Base-by-base conservation (phyloP, 2,888 invertebrate genomes). In the Scaptomyza tumidula region DNA sequence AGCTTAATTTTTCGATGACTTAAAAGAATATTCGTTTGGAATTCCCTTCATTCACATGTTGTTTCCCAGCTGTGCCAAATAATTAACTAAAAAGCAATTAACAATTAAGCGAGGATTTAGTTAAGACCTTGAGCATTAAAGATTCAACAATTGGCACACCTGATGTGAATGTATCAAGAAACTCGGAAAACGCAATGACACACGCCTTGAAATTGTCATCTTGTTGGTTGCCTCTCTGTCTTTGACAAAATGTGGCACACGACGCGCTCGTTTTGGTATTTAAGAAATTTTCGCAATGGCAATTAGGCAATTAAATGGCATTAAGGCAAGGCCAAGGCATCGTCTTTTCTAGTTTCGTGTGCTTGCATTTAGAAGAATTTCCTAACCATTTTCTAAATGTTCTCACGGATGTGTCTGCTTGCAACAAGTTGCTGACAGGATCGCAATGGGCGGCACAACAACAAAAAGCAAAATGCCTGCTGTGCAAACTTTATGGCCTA, bases 291-390 rank as follows among this genome's bases (percentile, higher is more conserved):
- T 65, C 44, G 33, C 31, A 61, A 49, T 80, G 67, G 63, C 86
- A 86, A 88, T 83, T 80, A 80, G 87, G 68, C 87, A 69, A 82
- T 88, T 83, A 83, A 83, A 71, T 61, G 67, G 49, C 85, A 83
- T 83, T 83, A 61, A 61, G 71, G 71, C 71, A 82, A 86, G 82
- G 81, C 69, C 81, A 64, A 52, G 24, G 0, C 52, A n/a, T 6
- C 19, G 29, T 24, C 29, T 29, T 29, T 6, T 4, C 27, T 27
- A 6, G 6, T 6, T 27, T 6, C 3, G 27, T 27, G 58, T 35
- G n/a, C 44, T 7, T 19, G 48, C 43, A 14, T 19, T 11, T 11
- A 11, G 37, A 16, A 64, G 65, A 16, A 64, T 41, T 64, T 66
- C 14, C 19, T 41, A 52, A 14, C 67, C 0, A 41, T 19, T 19